Conservation (phyloP, 2,797 vertebrate genomes). For the Chiloscyllium punctatum region DNA sequence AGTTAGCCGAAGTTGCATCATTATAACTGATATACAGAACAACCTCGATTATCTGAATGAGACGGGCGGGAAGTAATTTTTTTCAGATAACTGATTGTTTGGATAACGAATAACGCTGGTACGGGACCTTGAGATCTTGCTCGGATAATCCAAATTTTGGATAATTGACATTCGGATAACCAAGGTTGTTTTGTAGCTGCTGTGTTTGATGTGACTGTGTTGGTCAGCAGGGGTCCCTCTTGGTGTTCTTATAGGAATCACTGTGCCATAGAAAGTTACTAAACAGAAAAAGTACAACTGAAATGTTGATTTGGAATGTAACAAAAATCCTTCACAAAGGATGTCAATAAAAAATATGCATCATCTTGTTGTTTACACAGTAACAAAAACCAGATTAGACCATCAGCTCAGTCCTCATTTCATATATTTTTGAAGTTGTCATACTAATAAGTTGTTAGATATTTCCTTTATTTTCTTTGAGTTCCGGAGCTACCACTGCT, state of each 20-base stretch:
- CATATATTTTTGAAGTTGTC: background rate
- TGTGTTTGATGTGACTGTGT: background rate
- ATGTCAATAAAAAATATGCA: background rate
- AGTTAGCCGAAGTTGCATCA: background rate
- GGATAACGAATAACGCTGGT: too few relatives aligned
- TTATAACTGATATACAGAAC: background rate
- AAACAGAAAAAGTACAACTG: background rate
- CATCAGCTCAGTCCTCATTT: background rate
- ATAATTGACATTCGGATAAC: too few relatives aligned
- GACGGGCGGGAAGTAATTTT: too few relatives aligned
- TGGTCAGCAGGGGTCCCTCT: slow-evolving; percentile 13
- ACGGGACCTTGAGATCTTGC: too few relatives aligned
- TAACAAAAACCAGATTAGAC: background rate
- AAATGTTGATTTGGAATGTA: background rate
- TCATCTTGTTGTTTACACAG: background rate
- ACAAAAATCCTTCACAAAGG: background rate
- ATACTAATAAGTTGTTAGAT: background rate
- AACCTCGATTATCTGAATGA: too few relatives aligned
- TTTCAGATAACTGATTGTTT: too few relatives aligned
- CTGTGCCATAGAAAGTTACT: background rate
- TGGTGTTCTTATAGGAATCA: background rate
- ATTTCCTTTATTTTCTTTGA: background rate
- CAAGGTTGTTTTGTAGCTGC: too few relatives aligned
- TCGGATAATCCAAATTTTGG: too few relatives aligned
- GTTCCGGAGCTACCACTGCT: background rate